Percentiles rank a stretch among this genome's conserved stretches.
These are phyloP conservation scores for Machimus atricapillus DNA, from an alignment of 2,888 invertebrate species.

Conservation along the genomic window DNA sequence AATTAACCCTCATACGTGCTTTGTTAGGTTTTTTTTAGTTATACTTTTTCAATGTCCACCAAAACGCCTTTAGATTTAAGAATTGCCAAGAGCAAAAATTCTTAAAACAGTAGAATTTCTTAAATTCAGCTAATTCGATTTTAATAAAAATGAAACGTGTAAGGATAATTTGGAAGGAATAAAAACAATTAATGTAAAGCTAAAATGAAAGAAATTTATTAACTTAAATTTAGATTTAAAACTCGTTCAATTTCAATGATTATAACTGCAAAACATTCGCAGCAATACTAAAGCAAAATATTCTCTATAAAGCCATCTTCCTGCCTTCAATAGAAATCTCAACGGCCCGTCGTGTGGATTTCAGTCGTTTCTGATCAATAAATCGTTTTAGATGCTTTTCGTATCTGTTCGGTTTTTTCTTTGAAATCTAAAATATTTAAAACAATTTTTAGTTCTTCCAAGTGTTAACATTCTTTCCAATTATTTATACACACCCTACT, in stretches of 20 bases:
- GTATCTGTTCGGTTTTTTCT: conserved; percentile 87
- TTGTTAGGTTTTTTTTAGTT: too few species aligned
- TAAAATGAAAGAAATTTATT: conserved; percentile 1
- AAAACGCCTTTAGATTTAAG: too few species aligned
- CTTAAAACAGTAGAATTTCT: too few species aligned
- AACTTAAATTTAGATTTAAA: neutral
- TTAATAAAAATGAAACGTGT: neutral
- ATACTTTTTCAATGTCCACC: too few species aligned
- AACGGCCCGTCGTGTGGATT: conserved; percentile 83
- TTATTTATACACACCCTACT: conserved; percentile 68
- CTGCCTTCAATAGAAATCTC: conserved; percentile 96
- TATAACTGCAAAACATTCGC: neutral
- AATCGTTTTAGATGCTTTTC: conserved; percentile 93
- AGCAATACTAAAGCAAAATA: neutral
- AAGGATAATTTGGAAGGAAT: neutral
- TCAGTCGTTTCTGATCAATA: conserved; percentile 82
- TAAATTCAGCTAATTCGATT: too few species aligned
- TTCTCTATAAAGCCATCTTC: conserved; percentile 87
- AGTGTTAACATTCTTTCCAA: neutral
- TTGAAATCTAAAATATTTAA: conserved; percentile 67
- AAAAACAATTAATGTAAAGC: neutral
- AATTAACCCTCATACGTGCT: too few species aligned
- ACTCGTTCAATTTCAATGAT: neutral
- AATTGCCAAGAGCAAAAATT: too few species aligned
- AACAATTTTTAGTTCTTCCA: neutral